Evolutionary conservation across 64 coral and sea anemone species (phyloP).

Genomic region (Orbicella faveolata): DNA sequence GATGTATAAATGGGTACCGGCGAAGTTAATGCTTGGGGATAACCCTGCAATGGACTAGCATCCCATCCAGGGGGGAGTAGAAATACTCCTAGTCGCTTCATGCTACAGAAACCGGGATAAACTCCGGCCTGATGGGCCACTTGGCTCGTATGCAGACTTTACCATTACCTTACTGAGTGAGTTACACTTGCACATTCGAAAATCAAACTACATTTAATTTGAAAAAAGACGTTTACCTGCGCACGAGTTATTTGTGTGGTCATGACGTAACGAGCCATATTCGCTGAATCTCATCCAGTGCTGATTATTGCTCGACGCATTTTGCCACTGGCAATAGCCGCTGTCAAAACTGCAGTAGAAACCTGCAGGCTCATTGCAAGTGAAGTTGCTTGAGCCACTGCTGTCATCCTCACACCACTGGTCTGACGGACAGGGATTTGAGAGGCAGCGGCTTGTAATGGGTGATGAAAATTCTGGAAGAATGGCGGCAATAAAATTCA

Average conservation of each 20-base stretch:
- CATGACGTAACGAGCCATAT: not conserved
- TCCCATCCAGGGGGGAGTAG: too few species aligned
- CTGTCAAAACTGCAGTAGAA: constrained; percentile 6
- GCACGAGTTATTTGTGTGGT: not conserved
- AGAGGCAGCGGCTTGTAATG: not conserved
- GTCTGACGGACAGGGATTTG: not conserved
- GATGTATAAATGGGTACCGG: too few species aligned
- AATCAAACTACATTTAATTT: not conserved
- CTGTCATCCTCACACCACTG: not conserved
- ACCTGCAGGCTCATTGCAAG: not conserved
- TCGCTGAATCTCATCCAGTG: not conserved
- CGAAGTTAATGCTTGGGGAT: too few species aligned
- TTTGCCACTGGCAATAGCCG: not conserved
- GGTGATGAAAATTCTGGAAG: not conserved
- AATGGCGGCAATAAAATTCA: not conserved
- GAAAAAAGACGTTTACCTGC: not conserved
- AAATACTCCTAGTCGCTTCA: too few species aligned
- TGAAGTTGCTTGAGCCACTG: not conserved
- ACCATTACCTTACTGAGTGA: too few species aligned
- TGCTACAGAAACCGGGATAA: too few species aligned
- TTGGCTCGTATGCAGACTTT: too few species aligned
- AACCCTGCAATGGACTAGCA: too few species aligned
- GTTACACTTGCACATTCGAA: not conserved
- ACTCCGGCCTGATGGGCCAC: too few species aligned
- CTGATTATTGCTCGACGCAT: not conserved